phyloP scores from a whole-genome alignment of 2,888 invertebrate genomes.

The Willowsia nigromaculata region DNA sequence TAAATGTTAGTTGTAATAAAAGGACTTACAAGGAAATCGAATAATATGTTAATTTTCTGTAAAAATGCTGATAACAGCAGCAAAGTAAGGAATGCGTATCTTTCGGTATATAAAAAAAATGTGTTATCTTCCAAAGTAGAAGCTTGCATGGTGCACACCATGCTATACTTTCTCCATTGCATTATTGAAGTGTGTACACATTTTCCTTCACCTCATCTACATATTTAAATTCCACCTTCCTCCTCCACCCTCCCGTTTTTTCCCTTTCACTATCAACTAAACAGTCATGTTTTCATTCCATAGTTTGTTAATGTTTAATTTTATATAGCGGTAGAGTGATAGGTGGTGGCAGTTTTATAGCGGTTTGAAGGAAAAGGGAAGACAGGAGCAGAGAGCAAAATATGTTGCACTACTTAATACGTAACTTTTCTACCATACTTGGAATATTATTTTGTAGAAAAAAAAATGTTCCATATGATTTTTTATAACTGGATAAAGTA shows the following conservation, averaged over 20 bases:
- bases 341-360: conserved; percentile 40
- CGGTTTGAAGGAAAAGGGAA: conserved; percentile 35
- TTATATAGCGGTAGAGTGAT: background rate
- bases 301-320: conserved; percentile 25
- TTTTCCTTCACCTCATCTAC: conserved; percentile 13
- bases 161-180: background rate
- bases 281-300: conserved; percentile 14
- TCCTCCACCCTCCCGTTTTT: background rate
- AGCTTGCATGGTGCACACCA: background rate
- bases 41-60: conserved; percentile 26
- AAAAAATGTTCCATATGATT: background rate
- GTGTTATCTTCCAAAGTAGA: background rate
- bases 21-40: background rate
- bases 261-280: background rate
- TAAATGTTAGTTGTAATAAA: background rate
- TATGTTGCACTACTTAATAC: conserved; percentile 18
- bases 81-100: background rate
- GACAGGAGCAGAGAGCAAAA: conserved; percentile 36
- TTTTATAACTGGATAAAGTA: background rate
- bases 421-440: background rate
- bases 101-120: too few species aligned
- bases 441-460: background rate
- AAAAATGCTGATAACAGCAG: background rate
- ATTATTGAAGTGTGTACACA: background rate
- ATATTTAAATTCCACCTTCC: conserved; percentile 39